Conservation (phyloP, 2,888 invertebrate species). For the Adelphocoris suturalis region DNA sequence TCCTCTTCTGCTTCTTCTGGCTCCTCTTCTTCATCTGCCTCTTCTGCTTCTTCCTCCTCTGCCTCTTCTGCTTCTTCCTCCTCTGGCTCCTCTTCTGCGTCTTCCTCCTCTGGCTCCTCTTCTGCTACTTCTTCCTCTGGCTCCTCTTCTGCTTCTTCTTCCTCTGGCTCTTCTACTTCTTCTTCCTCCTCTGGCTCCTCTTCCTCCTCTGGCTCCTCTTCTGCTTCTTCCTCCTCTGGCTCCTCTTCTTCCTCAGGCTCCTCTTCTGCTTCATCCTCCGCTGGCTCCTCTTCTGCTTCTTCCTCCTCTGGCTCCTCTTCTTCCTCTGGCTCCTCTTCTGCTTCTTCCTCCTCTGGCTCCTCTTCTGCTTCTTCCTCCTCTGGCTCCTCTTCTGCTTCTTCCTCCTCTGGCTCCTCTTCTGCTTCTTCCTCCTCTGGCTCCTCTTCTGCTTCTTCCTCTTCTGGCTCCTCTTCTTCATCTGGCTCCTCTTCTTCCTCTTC, state of each 20-base stretch:
- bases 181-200: slow-evolving; percentile 7
- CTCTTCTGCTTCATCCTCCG: slow-evolving; percentile 33
- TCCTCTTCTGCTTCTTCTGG: slow-evolving; percentile 4
- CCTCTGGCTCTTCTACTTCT: slow-evolving; percentile 36
- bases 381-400: too few species aligned
- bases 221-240: slow-evolving; percentile 49
- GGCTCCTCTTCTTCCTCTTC: too few species aligned
- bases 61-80: slow-evolving; percentile 57
- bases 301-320: slow-evolving; percentile 37
- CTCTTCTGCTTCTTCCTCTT: too few species aligned
- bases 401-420: too few species aligned
- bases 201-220: slow-evolving; percentile 55
- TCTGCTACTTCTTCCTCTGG: slow-evolving; percentile 7
- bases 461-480: too few species aligned
- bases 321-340: too few species aligned
- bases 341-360: too few species aligned
- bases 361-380: too few species aligned
- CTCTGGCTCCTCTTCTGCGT: slow-evolving; percentile 31
- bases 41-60: not conserved
- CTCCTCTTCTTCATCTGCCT: slow-evolving; percentile 3
- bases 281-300: slow-evolving; percentile 31
- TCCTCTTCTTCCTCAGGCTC: slow-evolving; percentile 30
- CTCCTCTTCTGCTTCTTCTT: not conserved
- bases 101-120: slow-evolving; percentile 52
- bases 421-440: too few species aligned